Evolutionary conservation across 2,888 invertebrate species (phyloP), one percentile per base, ranked within the genome.

Genomic region (Keiferia lycopersicella): DNA sequence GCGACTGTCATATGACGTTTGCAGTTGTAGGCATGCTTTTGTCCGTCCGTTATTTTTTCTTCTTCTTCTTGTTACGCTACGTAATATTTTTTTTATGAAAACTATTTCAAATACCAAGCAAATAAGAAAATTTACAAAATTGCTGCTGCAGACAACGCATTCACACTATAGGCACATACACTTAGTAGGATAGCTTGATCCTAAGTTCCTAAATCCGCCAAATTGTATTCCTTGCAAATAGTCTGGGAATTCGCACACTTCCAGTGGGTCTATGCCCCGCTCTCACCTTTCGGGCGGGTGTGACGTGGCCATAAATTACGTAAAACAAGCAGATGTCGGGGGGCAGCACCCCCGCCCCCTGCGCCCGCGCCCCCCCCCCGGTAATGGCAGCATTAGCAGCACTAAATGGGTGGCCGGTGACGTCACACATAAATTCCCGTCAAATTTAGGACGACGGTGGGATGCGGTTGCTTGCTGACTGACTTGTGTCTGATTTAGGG

Each of bases 261-360:
- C 81, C 67, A 84, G 79, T 2, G 26, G 51, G 56, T 34, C 8
- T 38, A 39, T 65, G 64, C 64, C 67, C 64, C 61, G 61, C 71
- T 64, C 76, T 80, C 82, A 86, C 87, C 86, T 86, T 82, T 74
- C 26, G 80, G 79, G 78, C 74, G 75, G 77, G 81, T 81, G 79
- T 83, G 87, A 82, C 83, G 82, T 74, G 74, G 74, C 82, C 84
- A 90, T 91, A 91, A 91, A 91, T 91, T 91, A 91, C 84, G 79
- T 88, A 89, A 90, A 91, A 91, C 91, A 91, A 91, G 91, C 91
- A 91, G 89, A 88, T 91, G 90, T 83, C 84, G 79, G 76, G 73
- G 73, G 66, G 67, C 69, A 70, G 11, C n/a, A 1, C 76, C 72
- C 73, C 76, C 78, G 70, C 74, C n/a, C 56, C 30, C 56, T 2